Evolutionary conservation across 1,140 invertebrate genomes (phyloP).

Genomic region (Bombus terrestris): DNA sequence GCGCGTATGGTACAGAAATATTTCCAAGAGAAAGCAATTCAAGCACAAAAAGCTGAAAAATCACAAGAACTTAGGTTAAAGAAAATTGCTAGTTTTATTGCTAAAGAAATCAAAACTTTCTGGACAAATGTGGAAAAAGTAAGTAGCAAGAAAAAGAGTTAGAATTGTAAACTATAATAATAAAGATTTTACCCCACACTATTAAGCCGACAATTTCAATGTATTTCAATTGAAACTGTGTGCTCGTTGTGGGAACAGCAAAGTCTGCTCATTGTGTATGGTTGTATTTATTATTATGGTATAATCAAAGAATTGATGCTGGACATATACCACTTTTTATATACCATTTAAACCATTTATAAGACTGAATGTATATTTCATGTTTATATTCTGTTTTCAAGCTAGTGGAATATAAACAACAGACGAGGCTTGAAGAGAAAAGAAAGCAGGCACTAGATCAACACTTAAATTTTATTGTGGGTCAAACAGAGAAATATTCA

Average conservation of each 20-base stretch:
- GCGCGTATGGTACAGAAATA: slow-evolving; percentile 97
- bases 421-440: slow-evolving; percentile 95
- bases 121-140: slow-evolving; percentile 98
- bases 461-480: slow-evolving; percentile 98
- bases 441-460: slow-evolving; percentile 97
- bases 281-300: slow-evolving; percentile 48
- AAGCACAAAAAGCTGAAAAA: slow-evolving; percentile 94
- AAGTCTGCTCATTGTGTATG: slow-evolving; percentile 68
- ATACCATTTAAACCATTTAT: background rate
- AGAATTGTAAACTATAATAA: slow-evolving; percentile 16
- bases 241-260: slow-evolving; percentile 82
- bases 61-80: slow-evolving; percentile 93
- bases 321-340: slow-evolving; percentile 59
- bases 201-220: slow-evolving; percentile 81
- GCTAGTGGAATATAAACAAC: slow-evolving; percentile 97
- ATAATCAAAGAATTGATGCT: slow-evolving; percentile 65
- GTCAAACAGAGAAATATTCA: slow-evolving; percentile 99
- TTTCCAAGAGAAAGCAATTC: slow-evolving; percentile 96
- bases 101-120: slow-evolving; percentile 97
- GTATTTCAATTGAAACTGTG: slow-evolving; percentile 76
- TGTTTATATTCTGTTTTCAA: slow-evolving; percentile 75
- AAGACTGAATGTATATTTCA: background rate
- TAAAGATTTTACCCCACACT: slow-evolving; percentile 77
- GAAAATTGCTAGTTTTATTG: slow-evolving; percentile 94
- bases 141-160: slow-evolving; percentile 9